Conservation (phyloP, 2,888 invertebrate genomes). For the Nomada fucata region DNA sequence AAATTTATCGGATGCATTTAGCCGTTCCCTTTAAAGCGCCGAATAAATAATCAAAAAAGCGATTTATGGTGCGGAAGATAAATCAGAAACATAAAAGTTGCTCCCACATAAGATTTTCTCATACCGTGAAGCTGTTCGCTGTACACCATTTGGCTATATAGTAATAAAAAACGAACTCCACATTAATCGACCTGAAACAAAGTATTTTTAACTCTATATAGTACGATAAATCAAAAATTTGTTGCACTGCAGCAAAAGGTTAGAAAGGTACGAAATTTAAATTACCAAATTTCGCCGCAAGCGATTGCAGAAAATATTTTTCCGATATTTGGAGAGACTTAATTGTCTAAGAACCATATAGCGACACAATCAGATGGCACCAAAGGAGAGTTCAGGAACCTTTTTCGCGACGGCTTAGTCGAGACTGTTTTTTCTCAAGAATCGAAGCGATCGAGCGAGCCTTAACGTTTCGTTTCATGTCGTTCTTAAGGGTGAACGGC, state of each 20-base stretch:
- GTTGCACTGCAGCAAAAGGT: too few relatives aligned
- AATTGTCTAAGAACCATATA: not conserved
- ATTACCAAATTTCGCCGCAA: not conserved
- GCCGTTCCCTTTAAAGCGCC: not conserved
- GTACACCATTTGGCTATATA: too few relatives aligned
- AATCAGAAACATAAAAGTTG: too few relatives aligned
- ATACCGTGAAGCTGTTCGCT: too few relatives aligned
- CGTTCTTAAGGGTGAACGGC: slow-evolving; percentile 59
- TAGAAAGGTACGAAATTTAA: too few relatives aligned
- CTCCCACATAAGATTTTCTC: too few relatives aligned
- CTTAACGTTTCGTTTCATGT: slow-evolving; percentile 65
- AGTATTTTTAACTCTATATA: too few relatives aligned
- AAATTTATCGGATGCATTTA: not conserved
- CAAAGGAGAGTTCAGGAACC: slow-evolving; percentile 14
- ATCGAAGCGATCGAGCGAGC: slow-evolving; percentile 61
- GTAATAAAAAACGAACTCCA: too few relatives aligned
- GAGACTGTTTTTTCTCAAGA: slow-evolving; percentile 42
- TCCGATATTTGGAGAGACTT: not conserved
- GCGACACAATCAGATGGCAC: not conserved
- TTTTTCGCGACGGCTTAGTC: slow-evolving; percentile 14
- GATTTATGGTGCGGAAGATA: too few relatives aligned
- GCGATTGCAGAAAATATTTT: not conserved
- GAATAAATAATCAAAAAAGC: not conserved
- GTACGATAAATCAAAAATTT: too few relatives aligned
- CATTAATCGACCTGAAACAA: too few relatives aligned